Evolutionary conservation across 2,888 invertebrate genomes (phyloP).

Genomic region (Amphipoea oculea): DNA sequence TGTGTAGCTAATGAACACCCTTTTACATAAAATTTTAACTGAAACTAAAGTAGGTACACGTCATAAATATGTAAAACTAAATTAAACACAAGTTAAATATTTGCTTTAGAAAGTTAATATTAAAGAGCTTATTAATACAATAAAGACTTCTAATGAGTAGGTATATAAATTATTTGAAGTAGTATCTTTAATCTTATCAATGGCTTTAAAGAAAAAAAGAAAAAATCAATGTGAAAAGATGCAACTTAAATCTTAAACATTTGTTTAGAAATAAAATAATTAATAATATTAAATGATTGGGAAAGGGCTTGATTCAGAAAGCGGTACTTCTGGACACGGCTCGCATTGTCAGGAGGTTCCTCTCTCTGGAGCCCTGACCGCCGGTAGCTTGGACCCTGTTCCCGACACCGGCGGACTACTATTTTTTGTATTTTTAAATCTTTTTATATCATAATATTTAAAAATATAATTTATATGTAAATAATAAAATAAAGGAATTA

Average conservation of each 20-base stretch:
- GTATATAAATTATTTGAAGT: background rate
- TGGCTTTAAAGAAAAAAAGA: background rate
- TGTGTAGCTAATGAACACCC: slow-evolving; percentile 10
- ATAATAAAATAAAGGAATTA: no score
- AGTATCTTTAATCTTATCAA: background rate
- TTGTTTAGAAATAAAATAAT: background rate
- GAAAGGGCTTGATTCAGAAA: no score
- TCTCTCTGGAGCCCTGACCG: no score
- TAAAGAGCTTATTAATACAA: slow-evolving; percentile 10
- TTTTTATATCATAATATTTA: no score
- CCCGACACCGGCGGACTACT: no score
- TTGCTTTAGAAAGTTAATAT: slow-evolving; percentile 4
- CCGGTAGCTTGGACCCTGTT: no score
- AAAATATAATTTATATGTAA: no score
- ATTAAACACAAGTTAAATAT: background rate
- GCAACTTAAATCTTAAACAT: background rate
- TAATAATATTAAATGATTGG: no score
- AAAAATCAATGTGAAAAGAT: background rate
- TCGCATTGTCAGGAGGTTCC: no score
- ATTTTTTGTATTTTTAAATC: no score
- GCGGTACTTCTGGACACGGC: no score
- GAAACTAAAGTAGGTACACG: background rate
- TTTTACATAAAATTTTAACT: background rate
- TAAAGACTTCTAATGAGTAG: background rate
- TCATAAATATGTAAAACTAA: slow-evolving; percentile 33